Percentiles rank a stretch among this genome's conserved stretches.
phyloP scores from a whole-genome alignment of 2,888 invertebrate species.

The Ormyrus labotus region DNA sequence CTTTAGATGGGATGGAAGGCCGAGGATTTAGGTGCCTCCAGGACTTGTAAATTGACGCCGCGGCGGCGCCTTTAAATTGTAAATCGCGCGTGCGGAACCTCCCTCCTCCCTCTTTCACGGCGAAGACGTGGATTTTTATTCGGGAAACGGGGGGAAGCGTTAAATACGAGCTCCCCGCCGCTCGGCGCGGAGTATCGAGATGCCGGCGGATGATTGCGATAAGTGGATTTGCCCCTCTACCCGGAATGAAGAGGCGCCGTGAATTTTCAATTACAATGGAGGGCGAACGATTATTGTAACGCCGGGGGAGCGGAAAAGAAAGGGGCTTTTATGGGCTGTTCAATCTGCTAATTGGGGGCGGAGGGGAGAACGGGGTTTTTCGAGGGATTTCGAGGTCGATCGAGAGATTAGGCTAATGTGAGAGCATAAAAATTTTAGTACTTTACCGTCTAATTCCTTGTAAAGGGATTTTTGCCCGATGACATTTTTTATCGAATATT shows the following conservation, averaged over 20 bases:
- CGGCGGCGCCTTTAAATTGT: conserved; percentile 47
- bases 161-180: background rate
- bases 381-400: too few species aligned
- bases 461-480: too few species aligned
- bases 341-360: too few species aligned
- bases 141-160: background rate
- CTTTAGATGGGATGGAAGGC: conserved; percentile 11
- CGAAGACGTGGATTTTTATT: conserved; percentile 17
- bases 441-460: too few species aligned
- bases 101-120: background rate
- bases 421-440: too few species aligned
- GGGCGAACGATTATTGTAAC: too few species aligned
- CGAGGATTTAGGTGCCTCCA: conserved; percentile 36
- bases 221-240: background rate
- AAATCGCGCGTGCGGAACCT: conserved; percentile 20
- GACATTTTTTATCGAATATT: too few species aligned
- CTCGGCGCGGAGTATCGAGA: background rate
- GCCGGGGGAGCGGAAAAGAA: too few species aligned
- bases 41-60: conserved; percentile 53
- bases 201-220: background rate
- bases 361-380: too few species aligned
- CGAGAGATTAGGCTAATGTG: too few species aligned
- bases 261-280: conserved; percentile 3
- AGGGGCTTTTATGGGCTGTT: too few species aligned
- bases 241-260: too few species aligned